phyloP scores from a whole-genome alignment of 2,888 invertebrate species.

The Ganaspis brasiliensis region DNA sequence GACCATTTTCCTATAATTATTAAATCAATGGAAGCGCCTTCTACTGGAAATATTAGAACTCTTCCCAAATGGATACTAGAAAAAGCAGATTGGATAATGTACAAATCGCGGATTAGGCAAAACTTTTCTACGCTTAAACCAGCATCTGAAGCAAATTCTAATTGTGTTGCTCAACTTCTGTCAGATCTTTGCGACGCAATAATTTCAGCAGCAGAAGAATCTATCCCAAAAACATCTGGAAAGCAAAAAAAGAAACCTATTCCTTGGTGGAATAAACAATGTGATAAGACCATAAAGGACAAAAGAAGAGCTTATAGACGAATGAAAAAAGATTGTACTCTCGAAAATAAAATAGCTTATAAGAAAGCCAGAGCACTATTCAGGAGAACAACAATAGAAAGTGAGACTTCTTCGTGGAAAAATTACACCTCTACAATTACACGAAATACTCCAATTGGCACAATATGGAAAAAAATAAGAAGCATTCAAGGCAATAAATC shows the following conservation, averaged over 20 bases:
- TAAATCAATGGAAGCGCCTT: no score
- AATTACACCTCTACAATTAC: neutral
- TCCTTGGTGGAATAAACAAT: conserved; percentile 61
- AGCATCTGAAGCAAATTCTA: no score
- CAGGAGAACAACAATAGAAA: neutral
- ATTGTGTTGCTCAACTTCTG: no score
- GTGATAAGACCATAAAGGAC: conserved; percentile 41
- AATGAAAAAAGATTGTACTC: conserved; percentile 48
- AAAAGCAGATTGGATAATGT: conserved; percentile 55
- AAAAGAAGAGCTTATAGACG: conserved; percentile 53
- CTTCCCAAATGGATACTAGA: conserved; percentile 51
- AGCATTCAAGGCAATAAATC: conserved; percentile 17
- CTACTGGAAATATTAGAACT: no score
- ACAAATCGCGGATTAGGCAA: conserved; percentile 25
- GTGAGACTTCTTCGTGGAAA: conserved; percentile 32
- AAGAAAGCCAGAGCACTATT: conserved; percentile 35
- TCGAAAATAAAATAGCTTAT: conserved; percentile 43
- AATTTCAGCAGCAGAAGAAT: no score
- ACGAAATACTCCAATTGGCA: neutral
- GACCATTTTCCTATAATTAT: conserved; percentile 58
- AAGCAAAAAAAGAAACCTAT: conserved; percentile 51
- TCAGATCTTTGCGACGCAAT: no score
- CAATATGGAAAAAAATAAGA: conserved; percentile 44
- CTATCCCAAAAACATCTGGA: conserved; percentile 47
- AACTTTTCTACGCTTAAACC: neutral